phyloP scores from a whole-genome alignment of 2,113 vertebrate species.

The Sarotherodon lohbergeri region DNA sequence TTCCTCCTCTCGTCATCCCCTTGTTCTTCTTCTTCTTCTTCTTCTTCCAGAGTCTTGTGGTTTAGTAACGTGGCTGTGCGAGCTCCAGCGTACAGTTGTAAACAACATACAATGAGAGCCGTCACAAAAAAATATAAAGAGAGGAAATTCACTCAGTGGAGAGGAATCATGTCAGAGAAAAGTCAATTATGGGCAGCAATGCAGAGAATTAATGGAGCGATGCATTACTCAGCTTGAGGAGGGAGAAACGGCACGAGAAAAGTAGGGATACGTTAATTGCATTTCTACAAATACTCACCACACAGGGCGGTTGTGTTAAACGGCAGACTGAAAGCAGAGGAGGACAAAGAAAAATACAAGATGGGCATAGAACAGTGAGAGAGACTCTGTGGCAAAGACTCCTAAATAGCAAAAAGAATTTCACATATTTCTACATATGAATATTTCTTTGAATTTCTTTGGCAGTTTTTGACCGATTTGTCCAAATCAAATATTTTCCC shows the following conservation, averaged over 20 bases:
- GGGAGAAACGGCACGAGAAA: constrained; percentile 57
- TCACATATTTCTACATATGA: neutral
- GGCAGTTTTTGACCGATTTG: neutral
- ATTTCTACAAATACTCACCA: constrained; percentile 69
- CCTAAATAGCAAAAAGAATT: neutral
- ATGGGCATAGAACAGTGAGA: neutral
- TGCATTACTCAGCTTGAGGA: constrained; percentile 74
- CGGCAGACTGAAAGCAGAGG: constrained; percentile 39
- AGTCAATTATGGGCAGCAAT: constrained; percentile 76
- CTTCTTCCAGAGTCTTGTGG: neutral
- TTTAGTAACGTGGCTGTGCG: neutral
- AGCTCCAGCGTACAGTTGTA: constrained; percentile 38
- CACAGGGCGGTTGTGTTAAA: constrained; percentile 63
- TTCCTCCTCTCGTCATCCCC: neutral
- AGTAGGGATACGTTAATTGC: constrained; percentile 71
- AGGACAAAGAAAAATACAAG: constrained; percentile 48
- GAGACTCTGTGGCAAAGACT: neutral
- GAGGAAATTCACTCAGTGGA: constrained; percentile 62
- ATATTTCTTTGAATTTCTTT: neutral
- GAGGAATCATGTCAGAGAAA: constrained; percentile 77
- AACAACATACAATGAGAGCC: constrained; percentile 62
- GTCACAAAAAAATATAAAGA: constrained; percentile 59
- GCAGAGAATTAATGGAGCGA: constrained; percentile 77
- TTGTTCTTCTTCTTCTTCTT: neutral
- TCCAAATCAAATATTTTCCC: neutral